These are phyloP conservation scores for Hydrozoanthus tunicans DNA, from an alignment of 64 coral and sea anemone species.

Conservation along the genomic window DNA sequence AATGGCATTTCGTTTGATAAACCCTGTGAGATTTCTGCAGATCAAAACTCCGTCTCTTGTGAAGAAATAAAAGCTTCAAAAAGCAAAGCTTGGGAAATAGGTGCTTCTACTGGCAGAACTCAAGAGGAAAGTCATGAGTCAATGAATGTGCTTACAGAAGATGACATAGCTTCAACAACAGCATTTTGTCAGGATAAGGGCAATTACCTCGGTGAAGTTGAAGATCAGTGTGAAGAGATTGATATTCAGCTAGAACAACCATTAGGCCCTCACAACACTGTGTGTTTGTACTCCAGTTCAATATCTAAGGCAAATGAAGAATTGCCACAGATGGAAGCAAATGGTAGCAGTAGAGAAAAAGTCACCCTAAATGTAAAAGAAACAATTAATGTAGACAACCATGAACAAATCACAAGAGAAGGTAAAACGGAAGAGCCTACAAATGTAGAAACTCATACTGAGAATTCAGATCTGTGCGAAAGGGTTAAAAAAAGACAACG, in stretches of 20 bases:
- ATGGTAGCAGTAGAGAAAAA: background rate
- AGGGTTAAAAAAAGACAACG: constrained; percentile 50
- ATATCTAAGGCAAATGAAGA: background rate
- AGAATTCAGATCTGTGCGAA: constrained; percentile 43
- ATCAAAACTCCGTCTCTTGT: background rate
- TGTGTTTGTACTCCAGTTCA: background rate
- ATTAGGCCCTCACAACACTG: background rate
- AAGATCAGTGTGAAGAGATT: background rate
- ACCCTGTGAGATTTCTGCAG: background rate
- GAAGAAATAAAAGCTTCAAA: background rate
- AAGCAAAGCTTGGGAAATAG: background rate
- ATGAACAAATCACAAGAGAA: background rate
- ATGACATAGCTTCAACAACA: background rate
- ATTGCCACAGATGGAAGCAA: background rate
- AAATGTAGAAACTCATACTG: constrained; percentile 1
- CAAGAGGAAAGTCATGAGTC: background rate
- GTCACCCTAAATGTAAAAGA: background rate
- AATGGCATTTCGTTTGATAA: background rate
- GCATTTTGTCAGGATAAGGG: background rate
- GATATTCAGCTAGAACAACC: background rate
- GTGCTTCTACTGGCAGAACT: background rate
- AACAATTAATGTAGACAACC: background rate
- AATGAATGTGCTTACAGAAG: background rate
- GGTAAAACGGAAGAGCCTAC: background rate
- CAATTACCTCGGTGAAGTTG: background rate